These are phyloP conservation scores for Motacilla tschutschensis DNA, from an alignment of 2,113 vertebrate genomes.

Conservation along the genomic window DNA sequence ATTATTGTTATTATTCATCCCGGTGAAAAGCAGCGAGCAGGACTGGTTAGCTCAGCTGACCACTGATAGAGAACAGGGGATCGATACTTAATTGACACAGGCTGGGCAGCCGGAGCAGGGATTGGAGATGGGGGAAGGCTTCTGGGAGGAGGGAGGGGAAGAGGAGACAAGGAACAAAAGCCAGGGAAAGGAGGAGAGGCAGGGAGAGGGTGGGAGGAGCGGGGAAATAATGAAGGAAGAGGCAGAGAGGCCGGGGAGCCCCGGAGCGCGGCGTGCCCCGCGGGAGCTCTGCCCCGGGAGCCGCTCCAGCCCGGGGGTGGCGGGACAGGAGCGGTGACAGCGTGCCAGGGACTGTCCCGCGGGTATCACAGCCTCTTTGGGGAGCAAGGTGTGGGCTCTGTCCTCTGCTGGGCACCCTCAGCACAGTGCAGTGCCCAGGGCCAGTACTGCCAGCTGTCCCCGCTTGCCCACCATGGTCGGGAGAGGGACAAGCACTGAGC, in stretches of 20 bases:
- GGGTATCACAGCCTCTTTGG: fast-evolving
- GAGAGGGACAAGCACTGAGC: fast-evolving
- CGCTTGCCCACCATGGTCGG: fast-evolving
- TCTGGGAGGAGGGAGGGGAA: slow-evolving; percentile 50
- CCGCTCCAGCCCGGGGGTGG: fast-evolving
- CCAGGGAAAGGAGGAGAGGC: slow-evolving; percentile 21
- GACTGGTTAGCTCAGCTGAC: slow-evolving; percentile 69
- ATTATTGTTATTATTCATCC: slow-evolving; percentile 67
- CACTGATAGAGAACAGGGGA: slow-evolving; percentile 64
- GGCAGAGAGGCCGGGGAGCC: not conserved
- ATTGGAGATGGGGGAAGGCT: slow-evolving; percentile 48
- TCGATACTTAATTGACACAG: slow-evolving; percentile 65
- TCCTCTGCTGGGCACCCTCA: not conserved
- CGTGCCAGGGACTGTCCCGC: fast-evolving
- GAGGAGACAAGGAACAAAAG: slow-evolving; percentile 51
- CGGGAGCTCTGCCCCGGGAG: not conserved
- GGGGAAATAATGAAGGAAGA: not conserved
- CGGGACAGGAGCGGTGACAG: fast-evolving
- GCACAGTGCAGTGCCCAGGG: fast-evolving
- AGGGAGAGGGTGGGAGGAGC: slow-evolving; percentile 51
- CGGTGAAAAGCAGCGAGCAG: slow-evolving; percentile 47
- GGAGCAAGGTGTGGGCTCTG: fast-evolving
- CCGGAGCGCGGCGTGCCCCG: fast-evolving
- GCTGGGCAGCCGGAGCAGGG: slow-evolving; percentile 43
- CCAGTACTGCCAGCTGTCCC: fast-evolving